These are phyloP conservation scores for Stegodyphus dumicola DNA, from an alignment of 1,140 invertebrate species.

Conservation along the genomic window DNA sequence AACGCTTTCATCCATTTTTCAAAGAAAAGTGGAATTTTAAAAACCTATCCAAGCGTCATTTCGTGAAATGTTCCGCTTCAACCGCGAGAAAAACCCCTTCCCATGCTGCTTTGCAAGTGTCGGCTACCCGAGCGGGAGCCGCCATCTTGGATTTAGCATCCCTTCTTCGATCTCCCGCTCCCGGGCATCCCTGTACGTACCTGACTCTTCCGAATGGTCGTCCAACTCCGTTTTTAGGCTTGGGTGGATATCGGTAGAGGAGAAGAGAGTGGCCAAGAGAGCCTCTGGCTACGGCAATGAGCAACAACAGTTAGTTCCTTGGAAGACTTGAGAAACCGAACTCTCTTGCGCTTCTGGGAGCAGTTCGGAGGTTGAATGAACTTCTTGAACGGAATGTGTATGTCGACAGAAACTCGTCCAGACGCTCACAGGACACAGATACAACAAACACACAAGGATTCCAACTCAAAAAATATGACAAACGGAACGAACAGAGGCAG, in stretches of 20 bases:
- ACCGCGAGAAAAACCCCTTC: too few species aligned
- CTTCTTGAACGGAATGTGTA: too few species aligned
- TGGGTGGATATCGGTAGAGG: background rate
- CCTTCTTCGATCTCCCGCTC: background rate
- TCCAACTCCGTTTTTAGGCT: conserved; percentile 50
- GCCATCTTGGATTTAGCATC: conserved; percentile 49
- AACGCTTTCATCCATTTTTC: too few species aligned
- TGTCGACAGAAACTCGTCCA: background rate
- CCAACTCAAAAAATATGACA: conserved; percentile 10
- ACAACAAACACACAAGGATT: too few species aligned
- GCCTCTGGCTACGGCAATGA: background rate
- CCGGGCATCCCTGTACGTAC: conserved; percentile 8
- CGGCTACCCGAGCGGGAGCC: background rate
- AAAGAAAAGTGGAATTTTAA: too few species aligned
- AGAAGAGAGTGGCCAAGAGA: background rate
- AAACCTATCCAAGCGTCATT: too few species aligned
- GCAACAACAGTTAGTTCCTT: conserved; percentile 3
- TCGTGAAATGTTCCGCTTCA: too few species aligned
- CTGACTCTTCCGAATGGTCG: conserved; percentile 42
- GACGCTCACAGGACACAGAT: conserved; percentile 11
- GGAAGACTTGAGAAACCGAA: conserved; percentile 20
- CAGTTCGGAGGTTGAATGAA: too few species aligned
- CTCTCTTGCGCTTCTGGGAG: background rate
- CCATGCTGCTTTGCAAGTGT: too few species aligned
- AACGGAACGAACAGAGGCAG: conserved; percentile 16